Evolutionary conservation across 2,888 invertebrate genomes (phyloP), one percentile per base, ranked within the genome.

Genomic region (Eulithis testata): DNA sequence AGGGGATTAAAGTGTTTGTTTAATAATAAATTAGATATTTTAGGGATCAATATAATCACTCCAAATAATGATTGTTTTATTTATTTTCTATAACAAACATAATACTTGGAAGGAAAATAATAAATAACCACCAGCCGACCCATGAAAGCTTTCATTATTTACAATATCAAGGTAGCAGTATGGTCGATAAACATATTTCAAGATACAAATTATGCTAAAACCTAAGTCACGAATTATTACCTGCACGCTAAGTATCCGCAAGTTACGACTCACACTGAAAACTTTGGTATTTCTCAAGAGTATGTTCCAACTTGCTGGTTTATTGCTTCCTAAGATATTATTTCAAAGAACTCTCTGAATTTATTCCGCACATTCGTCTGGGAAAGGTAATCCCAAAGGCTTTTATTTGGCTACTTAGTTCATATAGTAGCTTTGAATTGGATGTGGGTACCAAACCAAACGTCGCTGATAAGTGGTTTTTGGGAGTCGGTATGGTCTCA

Each of bases 261-360:
- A 86, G 81, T 85, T 86, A 87, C 82, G 82, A 81, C 82, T 82
- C 75, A 78, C 75, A 78, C 76, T 84, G 85, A 82, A 91, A 91
- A 91, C 87, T 91, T 91, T 83, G 85, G 82, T 88, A 84, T 90
- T 86, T 85, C 87, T 85, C 85, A 76, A 78, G 84, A 88, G 87
- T 86, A 82, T 87, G 84, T 88, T 87, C 86, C 84, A 89, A 91
- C 88, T 91, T 91, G 81, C 87, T 86, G 88, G 88, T 91, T 92
- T 92, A 92, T 91, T 87, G 88, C 91, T 87, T 87, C 79, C 79
- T 76, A 81, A 87, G 88, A 91, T 91, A 91, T 91, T 91, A 92
- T 92, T 90, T 92, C 90, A 90, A 88, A 89, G 90, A 89, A 90
- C 85, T 88, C 87, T 69, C 61, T 70, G 84, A 90, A 91, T 90